Evolutionary conservation across 2,113 vertebrate species (phyloP), one percentile per base, ranked within the genome.

Genomic region (Antennarius striatus): DNA sequence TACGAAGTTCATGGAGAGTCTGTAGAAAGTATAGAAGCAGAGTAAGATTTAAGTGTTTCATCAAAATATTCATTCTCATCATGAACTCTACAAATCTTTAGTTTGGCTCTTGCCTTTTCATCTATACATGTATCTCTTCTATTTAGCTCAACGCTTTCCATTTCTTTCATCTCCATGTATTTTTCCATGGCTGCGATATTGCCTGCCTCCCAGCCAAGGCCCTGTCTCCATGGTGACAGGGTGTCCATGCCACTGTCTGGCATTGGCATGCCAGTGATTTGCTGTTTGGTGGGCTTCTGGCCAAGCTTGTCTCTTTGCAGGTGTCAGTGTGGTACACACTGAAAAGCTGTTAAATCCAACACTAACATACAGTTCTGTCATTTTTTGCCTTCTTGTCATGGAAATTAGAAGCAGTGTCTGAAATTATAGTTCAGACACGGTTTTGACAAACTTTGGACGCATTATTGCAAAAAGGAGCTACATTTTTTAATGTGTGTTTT

Each of bases 161-260:
- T 30, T n/a, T 46, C 14, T 65, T 32, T 67, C 36, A 30, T 14
- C 54, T 15, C 10, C 4, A 14, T 68, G 40, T 49, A 56, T 73
- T 58, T 63, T 53, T 29, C 40, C 15, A 12, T 63, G 22, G 16
- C 43, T 60, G 17, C 13, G 42, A 59, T 59, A 50, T 10, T 36
- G 36, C 22, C 56, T 45, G 22, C 52, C 70, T 79, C 39, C 49
- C 52, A 77, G 73, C 68, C 79, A 72, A 65, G 71, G 75, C 77
- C 63, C 49, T 17, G 80, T 89, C 73, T 77, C 82, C 85, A 85
- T 89, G 80, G 82, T 63, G 78, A 89, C 52, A 22, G 52, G 67
- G 73, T 67, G 79, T 79, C 75, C 55, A 28, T 77, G 68, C 76
- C 61, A 32, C 69, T 60, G 74, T 64, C 59, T 84, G 83, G 79